Percentiles rank a stretch among this genome's conserved stretches.
phyloP scores from a whole-genome alignment of 2,113 vertebrate species.

The Aplodontia rufa region DNA sequence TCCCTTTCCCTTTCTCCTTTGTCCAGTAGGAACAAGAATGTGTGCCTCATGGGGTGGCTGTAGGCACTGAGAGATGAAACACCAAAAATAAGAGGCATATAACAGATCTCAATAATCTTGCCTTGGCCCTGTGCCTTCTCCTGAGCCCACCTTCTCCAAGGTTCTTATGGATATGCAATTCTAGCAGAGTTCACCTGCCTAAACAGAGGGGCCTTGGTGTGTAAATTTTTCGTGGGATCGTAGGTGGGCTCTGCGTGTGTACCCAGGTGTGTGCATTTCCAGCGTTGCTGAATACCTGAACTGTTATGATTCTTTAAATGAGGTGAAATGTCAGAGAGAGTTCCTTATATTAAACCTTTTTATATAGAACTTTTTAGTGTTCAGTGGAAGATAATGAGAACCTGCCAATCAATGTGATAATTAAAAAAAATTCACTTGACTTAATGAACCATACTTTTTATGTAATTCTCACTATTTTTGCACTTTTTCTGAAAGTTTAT shows the following conservation, averaged over 20 bases:
- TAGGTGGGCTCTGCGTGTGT: background rate
- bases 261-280: background rate
- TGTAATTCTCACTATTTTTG: background rate
- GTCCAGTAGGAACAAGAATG: background rate
- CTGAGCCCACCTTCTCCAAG: background rate
- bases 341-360: background rate
- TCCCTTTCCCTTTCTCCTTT: background rate
- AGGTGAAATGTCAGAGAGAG: background rate
- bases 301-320: background rate
- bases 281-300: background rate
- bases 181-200: background rate
- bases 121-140: background rate
- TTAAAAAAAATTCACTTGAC: slow-evolving; percentile 38
- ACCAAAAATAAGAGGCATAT: background rate
- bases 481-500: no score
- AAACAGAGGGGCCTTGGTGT: background rate
- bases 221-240: background rate
- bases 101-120: background rate
- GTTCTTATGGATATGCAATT: background rate
- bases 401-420: slow-evolving; percentile 18
- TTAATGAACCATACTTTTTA: background rate
- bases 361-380: background rate
- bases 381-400: background rate
- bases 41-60: background rate
- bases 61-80: background rate